Percentiles rank a stretch among this genome's conserved stretches.
phyloP scores from a whole-genome alignment of 2,888 invertebrate genomes.

The Saturnia pavonia region DNA sequence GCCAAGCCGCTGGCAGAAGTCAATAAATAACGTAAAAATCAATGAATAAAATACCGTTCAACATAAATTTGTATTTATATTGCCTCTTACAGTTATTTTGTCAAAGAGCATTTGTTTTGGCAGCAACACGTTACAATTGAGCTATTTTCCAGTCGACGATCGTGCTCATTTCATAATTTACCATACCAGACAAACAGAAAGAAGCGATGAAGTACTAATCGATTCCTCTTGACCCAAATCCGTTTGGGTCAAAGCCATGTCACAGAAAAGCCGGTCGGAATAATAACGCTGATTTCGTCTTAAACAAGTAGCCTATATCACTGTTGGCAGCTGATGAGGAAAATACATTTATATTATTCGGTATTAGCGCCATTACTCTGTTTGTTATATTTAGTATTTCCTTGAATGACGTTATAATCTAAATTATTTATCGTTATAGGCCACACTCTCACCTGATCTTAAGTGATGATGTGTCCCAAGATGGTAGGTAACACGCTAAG shows the following conservation, averaged over 20 bases:
- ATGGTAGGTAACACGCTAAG: too few species aligned
- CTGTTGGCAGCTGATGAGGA: constrained; percentile 5
- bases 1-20: background rate
- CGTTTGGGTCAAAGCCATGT: constrained; percentile 70
- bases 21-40: background rate
- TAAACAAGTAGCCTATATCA: constrained; percentile 7
- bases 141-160: constrained; percentile 14
- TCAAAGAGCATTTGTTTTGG: background rate
- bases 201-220: constrained; percentile 48
- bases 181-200: constrained; percentile 24
- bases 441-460: too few species aligned
- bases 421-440: too few species aligned
- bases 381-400: background rate
- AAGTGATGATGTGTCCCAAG: too few species aligned
- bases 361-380: background rate
- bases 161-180: constrained; percentile 30
- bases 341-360: constrained; percentile 10
- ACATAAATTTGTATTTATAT: background rate
- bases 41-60: background rate
- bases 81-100: background rate
- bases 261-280: constrained; percentile 49
- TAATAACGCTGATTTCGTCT: constrained; percentile 32
- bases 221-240: constrained; percentile 76
- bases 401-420: background rate
- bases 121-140: constrained; percentile 11